Evolutionary conservation across 1,140 invertebrate species (phyloP).

Genomic region (Pogonomyrmex californicus): DNA sequence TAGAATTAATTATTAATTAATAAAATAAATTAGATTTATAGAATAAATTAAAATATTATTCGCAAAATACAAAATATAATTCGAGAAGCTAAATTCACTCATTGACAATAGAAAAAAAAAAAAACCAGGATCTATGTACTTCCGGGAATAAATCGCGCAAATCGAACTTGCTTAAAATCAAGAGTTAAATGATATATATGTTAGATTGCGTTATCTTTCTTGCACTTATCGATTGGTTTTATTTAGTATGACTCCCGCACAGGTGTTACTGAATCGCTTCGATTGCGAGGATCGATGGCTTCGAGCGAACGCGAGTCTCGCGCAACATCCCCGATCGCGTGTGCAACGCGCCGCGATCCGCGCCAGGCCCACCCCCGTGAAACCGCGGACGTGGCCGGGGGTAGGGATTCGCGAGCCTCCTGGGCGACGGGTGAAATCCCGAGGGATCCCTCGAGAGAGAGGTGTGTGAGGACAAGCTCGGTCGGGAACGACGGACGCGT

Average conservation of each 20-base stretch:
- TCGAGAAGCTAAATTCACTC: not conserved
- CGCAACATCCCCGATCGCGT: slow-evolving; percentile 43
- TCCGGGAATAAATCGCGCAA: slow-evolving; percentile 9
- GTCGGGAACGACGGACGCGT: slow-evolving; percentile 49
- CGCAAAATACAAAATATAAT: not conserved
- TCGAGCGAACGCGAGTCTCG: slow-evolving; percentile 38
- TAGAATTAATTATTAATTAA: not conserved
- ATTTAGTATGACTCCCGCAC: slow-evolving; percentile 16
- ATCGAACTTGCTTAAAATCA: not conserved
- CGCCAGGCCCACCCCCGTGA: not conserved
- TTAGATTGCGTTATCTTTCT: slow-evolving; percentile 29
- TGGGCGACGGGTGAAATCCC: slow-evolving; percentile 8
- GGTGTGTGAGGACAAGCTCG: not conserved
- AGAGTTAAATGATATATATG: not conserved
- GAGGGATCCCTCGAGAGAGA: slow-evolving; percentile 1
- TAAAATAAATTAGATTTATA: no score
- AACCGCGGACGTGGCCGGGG: slow-evolving; percentile 12
- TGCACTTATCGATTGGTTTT: slow-evolving; percentile 39
- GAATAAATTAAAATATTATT: no score
- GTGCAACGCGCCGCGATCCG: slow-evolving; percentile 31
- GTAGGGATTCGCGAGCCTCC: not conserved
- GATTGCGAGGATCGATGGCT: slow-evolving; percentile 54
- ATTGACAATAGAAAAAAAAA: not conserved
- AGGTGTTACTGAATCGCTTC: slow-evolving; percentile 54
- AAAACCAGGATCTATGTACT: not conserved